Evolutionary conservation across 2,888 invertebrate species (phyloP), one percentile per base, ranked within the genome.

Genomic region (Argynnis bischoffii): DNA sequence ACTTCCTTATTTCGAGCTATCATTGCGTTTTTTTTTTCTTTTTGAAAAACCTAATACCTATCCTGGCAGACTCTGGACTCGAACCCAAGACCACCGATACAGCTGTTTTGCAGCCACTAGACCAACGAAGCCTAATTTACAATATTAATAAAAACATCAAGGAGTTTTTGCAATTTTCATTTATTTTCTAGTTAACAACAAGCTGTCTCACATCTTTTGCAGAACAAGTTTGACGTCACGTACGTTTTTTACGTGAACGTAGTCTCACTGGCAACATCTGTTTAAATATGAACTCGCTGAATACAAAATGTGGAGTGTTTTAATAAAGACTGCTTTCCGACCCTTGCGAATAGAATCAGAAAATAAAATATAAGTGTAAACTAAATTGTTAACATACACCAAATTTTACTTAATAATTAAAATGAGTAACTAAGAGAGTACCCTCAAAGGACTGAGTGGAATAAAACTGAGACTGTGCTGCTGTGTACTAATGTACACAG

Each of bases 141-240:
- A 41, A 41, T 41, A 41, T 41, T 41, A 41, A 41, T 41, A 41
- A 41, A 41, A 1, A 41, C 35, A 41, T 41, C 3, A 15, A 15
- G 46, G 6, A 47, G 26, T 26, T 59, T 48, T 13, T 48, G n/a
- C 48, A 59, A 59, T 61, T 61, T 61, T 61, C 51, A 61, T 53
- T 53, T 53, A 51, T 53, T 53, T 53, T 41, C 31, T 41, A 50
- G 8, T 51, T n/a, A 31, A 26, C 26, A 60, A 53, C 13, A 48
- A 51, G 35, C 18, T 21, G n/a, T 18, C 59, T 53, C 35, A 41
- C 41, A 35, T 61, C 57, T 48, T 61, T 54, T 41, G 26, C 46
- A 66, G 64, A 59, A 64, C 53, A 61, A 26, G 55, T 63, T 21
- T 79, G 72, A 83, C 79, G 78, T 76, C 57, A 46, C 3, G 26